Conservation (phyloP, 2,888 invertebrate species). For the Hyalella azteca region DNA sequence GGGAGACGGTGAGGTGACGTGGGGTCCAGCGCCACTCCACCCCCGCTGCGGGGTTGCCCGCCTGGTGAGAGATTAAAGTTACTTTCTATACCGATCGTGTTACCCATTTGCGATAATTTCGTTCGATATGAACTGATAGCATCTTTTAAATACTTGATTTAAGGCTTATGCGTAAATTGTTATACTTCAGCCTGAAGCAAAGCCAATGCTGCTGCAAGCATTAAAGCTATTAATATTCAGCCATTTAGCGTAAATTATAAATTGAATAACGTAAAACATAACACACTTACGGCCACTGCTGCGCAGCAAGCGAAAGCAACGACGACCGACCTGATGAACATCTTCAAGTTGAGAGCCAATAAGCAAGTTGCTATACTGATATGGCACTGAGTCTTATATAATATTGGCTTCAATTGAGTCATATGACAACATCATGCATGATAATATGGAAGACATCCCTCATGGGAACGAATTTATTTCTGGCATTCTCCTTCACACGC, state of each 20-base stretch:
- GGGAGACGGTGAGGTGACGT: constrained; percentile 4
- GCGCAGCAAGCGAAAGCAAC: neutral
- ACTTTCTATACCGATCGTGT: neutral
- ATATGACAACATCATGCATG: too few relatives aligned
- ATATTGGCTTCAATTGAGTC: too few relatives aligned
- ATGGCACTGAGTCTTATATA: too few relatives aligned
- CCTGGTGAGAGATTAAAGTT: neutral
- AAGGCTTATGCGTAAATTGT: neutral
- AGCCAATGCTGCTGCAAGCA: neutral
- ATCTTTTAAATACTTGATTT: neutral
- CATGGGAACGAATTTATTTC: too few relatives aligned
- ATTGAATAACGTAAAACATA: neutral
- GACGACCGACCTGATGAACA: neutral
- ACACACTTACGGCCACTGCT: neutral
- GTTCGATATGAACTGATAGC: neutral
- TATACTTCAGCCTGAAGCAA: neutral
- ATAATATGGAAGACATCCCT: too few relatives aligned
- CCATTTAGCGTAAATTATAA: neutral
- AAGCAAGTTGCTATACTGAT: too few relatives aligned
- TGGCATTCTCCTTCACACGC: too few relatives aligned
- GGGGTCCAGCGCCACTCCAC: constrained; percentile 34
- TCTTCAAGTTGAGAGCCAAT: too few relatives aligned
- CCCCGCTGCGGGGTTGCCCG: constrained; percentile 13
- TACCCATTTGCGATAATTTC: neutral
- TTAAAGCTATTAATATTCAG: neutral